A percentile compares a stretch with the other conserved stretches of the same genome.
Conservation (phyloP, 1,140 invertebrate species). For the Drosophila funebris region DNA sequence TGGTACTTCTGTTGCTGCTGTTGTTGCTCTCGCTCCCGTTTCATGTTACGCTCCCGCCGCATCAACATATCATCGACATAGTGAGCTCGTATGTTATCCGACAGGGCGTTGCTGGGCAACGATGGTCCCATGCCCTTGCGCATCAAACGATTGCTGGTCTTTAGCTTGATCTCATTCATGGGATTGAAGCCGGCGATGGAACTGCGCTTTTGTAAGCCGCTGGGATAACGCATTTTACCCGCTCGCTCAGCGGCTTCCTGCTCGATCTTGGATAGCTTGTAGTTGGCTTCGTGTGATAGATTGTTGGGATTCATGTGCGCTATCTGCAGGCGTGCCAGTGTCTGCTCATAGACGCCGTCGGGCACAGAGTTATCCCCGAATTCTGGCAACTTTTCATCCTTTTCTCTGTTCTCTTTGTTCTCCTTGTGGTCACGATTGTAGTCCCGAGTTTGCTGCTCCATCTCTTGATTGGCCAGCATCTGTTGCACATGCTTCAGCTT, state of each 20-base stretch:
- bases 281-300: conserved; percentile 75
- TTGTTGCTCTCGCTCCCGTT: conserved; percentile 1
- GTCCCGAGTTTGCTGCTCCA: background rate
- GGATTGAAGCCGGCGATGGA: conserved; percentile 53
- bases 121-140: conserved; percentile 69
- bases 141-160: conserved; percentile 72
- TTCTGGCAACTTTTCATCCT: background rate
- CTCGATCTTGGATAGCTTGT: conserved; percentile 78
- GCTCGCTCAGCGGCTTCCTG: conserved; percentile 65
- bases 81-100: conserved; percentile 40
- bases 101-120: conserved; percentile 59
- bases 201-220: conserved; percentile 42
- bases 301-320: conserved; percentile 34
- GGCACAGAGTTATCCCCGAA: conserved; percentile 19
- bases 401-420: background rate
- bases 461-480: conserved; percentile 16
- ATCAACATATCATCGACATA: conserved; percentile 35
- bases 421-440: background rate
- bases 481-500: conserved; percentile 38
- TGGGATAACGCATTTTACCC: background rate
- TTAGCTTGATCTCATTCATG: conserved; percentile 76
- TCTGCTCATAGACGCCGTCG: conserved; percentile 45
- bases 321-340: conserved; percentile 17
- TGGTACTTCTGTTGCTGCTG: background rate
- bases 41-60: conserved; percentile 14